Conservation (phyloP, 2,888 invertebrate genomes). For the Xanthostigma xanthostigma region DNA sequence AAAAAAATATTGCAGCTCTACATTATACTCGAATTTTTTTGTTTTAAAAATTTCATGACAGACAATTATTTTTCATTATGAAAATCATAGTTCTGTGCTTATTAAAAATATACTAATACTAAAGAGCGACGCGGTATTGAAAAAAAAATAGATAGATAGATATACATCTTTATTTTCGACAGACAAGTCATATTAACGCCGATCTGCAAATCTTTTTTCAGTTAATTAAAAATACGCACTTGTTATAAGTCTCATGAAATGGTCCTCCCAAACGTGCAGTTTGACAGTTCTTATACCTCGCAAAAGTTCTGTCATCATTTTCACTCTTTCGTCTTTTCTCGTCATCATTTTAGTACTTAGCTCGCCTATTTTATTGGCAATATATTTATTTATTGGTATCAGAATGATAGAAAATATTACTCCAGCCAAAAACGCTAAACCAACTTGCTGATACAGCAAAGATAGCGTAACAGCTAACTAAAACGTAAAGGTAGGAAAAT, state of each 20-base stretch:
- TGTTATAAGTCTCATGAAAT: slow-evolving; percentile 56
- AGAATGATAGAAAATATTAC: slow-evolving; percentile 70
- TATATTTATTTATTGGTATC: slow-evolving; percentile 82
- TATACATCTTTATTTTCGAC: too few relatives aligned
- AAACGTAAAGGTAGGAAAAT: slow-evolving; percentile 18
- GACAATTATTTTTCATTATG: too few relatives aligned
- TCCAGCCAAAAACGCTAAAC: slow-evolving; percentile 82
- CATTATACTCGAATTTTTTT: too few relatives aligned
- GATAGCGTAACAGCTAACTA: slow-evolving; percentile 68
- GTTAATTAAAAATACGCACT: slow-evolving; percentile 33
- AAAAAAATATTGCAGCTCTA: too few relatives aligned
- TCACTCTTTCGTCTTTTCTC: slow-evolving; percentile 79
- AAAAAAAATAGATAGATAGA: too few relatives aligned
- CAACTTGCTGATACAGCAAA: slow-evolving; percentile 76
- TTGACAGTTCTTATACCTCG: slow-evolving; percentile 82
- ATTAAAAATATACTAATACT: too few relatives aligned
- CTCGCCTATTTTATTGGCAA: slow-evolving; percentile 77
- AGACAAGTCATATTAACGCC: too few relatives aligned
- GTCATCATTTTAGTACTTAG: slow-evolving; percentile 80
- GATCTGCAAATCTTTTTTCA: too few relatives aligned
- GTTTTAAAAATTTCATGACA: too few relatives aligned
- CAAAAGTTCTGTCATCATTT: slow-evolving; percentile 73
- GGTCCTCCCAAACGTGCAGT: slow-evolving; percentile 84
- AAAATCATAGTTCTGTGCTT: too few relatives aligned
- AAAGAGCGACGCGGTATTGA: too few relatives aligned